Evolutionary conservation across 1,140 invertebrate species (phyloP), one percentile per base, ranked within the genome.

Genomic region (Bursaphelenchus mucronatus): DNA sequence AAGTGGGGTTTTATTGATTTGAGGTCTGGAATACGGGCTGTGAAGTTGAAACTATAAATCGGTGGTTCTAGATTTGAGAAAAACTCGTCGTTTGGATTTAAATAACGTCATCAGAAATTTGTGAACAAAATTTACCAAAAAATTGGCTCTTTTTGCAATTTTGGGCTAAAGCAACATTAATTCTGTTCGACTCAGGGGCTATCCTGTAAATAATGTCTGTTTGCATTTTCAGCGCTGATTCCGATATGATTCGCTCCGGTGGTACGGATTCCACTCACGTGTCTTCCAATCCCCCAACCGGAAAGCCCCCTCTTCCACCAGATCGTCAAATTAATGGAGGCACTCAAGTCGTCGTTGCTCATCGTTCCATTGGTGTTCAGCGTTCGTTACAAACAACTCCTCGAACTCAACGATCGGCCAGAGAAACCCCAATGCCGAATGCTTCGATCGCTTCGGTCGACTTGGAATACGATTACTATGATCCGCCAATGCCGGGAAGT

Each of bases 401-500:
- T 2, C 13, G 57, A 45, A 39, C 41, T 44, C 57, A 44, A 11
- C 57, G 57, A 11, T 59, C 57, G 19, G 40, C 57, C 13, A n/a
- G 41, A n/a, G 19, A 39, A 59, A 59, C 57, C 3, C 57, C 57
- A 13, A 11, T 11, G 11, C 57, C 57, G 41, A 59, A 30, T 15
- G 57, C 57, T 50, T 59, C 57, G 11, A 59, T 59, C 45, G 57
- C 57, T 0, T 59, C 57, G 11, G 40, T 59, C 11, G 57, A 59
- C 4, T 43, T 59, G 40, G 57, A 59, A 50, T 59, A 59, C 21
- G 57, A 59, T 44, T 59, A 59, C 7, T 59, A 59, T 39, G 57
- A 59, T 13, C 57, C 57, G 40, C n/a, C 21, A 8, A 44, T 59
- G 11, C 44, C 47, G 13, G 57, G 57, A 8, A 41, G 21, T 17